These are phyloP conservation scores for Amblyornis subalaris DNA, from an alignment of 2,113 vertebrate species.

Conservation along the genomic window DNA sequence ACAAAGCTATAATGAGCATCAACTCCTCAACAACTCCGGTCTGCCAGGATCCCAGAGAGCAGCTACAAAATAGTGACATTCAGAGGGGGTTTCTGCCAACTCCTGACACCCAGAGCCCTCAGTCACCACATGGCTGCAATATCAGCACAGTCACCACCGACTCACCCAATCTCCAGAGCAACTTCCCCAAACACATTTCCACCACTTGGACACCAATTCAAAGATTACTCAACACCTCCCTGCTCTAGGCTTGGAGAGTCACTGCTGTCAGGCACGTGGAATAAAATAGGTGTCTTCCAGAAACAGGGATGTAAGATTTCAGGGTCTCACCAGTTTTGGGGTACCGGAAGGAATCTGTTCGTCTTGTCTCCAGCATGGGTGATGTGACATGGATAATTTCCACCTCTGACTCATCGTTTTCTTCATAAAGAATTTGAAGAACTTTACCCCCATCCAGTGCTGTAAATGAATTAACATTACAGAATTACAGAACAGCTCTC, in stretches of 20 bases:
- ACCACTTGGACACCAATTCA: background rate
- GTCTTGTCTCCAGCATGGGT: slow-evolving; percentile 80
- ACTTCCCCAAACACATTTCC: background rate
- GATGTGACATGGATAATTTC: slow-evolving; percentile 83
- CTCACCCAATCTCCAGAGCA: background rate
- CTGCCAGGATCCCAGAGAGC: background rate
- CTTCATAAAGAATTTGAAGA: slow-evolving; percentile 80
- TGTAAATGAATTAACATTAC: slow-evolving; percentile 60
- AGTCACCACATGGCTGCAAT: background rate
- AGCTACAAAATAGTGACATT: background rate
- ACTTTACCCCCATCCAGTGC: slow-evolving; percentile 73
- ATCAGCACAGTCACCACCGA: background rate
- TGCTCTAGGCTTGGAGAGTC: background rate
- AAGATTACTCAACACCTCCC: background rate
- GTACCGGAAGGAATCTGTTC: slow-evolving; percentile 81
- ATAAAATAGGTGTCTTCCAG: background rate
- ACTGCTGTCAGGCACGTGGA: background rate
- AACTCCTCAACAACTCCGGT: background rate
- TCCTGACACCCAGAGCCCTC: background rate
- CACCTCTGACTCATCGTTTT: slow-evolving; percentile 82
- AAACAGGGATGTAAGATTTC: background rate
- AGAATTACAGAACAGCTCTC: slow-evolving; percentile 21
- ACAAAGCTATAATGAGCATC: background rate
- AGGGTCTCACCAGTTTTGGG: slow-evolving; percentile 78
- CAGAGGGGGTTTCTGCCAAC: background rate